A percentile compares a stretch with the other conserved stretches of the same genome.
Conservation (phyloP, 2,888 invertebrate species). For the Eilema caniola region DNA sequence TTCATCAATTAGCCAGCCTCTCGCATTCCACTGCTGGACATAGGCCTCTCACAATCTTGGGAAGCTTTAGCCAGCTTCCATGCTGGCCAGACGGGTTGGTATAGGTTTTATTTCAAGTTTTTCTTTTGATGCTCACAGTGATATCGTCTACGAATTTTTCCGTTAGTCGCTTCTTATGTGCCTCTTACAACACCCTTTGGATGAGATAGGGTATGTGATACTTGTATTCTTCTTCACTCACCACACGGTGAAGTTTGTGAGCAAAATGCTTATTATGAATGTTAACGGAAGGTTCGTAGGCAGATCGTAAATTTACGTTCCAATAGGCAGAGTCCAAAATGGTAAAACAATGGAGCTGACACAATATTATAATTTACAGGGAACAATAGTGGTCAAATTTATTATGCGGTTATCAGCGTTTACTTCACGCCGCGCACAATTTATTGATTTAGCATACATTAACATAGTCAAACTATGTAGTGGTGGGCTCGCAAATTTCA, state of each 20-base stretch:
- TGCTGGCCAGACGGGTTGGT: too few species aligned
- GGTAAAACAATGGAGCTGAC: neutral
- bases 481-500: neutral
- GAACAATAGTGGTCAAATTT: conserved; percentile 3
- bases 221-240: too few species aligned
- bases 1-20: too few species aligned
- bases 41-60: too few species aligned
- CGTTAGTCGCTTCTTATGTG: too few species aligned
- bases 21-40: too few species aligned
- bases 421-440: neutral
- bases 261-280: neutral
- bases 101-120: too few species aligned
- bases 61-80: too few species aligned
- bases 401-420: neutral
- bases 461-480: neutral
- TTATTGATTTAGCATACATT: conserved; percentile 4
- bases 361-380: neutral
- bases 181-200: too few species aligned
- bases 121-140: too few species aligned
- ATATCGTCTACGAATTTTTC: too few species aligned
- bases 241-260: neutral
- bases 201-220: too few species aligned
- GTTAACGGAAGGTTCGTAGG: neutral
- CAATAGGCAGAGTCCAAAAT: neutral
- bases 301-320: neutral